These are phyloP conservation scores for Macrostomum lignano DNA, from an alignment of 1,140 invertebrate species.

Conservation along the genomic window DNA sequence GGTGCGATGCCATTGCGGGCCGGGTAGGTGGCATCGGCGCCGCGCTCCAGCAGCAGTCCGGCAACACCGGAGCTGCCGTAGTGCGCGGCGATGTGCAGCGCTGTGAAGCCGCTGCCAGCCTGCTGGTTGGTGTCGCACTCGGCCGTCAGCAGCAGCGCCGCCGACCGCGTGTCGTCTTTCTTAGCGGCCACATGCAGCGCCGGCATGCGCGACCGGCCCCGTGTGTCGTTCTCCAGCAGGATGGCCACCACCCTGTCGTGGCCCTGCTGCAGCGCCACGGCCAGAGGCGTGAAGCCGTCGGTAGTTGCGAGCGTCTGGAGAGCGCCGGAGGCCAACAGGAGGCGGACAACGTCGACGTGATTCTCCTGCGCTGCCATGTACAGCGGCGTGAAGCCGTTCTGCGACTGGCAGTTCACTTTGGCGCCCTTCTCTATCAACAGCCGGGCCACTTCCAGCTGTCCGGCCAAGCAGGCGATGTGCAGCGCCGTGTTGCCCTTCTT, in stretches of 20 bases:
- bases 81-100: constrained; percentile 90
- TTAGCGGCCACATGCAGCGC: constrained; percentile 77
- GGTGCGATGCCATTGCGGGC: constrained; percentile 61
- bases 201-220: constrained; percentile 27
- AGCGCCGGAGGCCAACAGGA: constrained; percentile 70
- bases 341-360: constrained; percentile 83
- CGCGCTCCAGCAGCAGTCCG: constrained; percentile 59
- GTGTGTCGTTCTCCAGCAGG: constrained; percentile 35
- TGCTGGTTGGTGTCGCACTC: constrained; percentile 30
- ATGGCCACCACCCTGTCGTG: constrained; percentile 68
- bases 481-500: constrained; percentile 93
- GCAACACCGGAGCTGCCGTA: constrained; percentile 92
- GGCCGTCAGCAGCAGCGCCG: constrained; percentile 58
- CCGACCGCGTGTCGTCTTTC: constrained; percentile 78
- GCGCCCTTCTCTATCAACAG: constrained; percentile 69
- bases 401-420: constrained; percentile 70
- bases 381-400: constrained; percentile 87
- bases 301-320: constrained; percentile 30
- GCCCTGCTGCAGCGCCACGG: constrained; percentile 70
- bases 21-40: constrained; percentile 68
- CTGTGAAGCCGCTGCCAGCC: constrained; percentile 81
- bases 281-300: constrained; percentile 63
- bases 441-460: constrained; percentile 75
- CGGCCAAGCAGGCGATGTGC: constrained; percentile 86
- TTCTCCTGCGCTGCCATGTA: constrained; percentile 66